Percentiles rank a stretch among this genome's conserved stretches.
These are phyloP conservation scores for Drosophila multiciliata DNA, from an alignment of 2,888 invertebrate species.

Conservation along the genomic window DNA sequence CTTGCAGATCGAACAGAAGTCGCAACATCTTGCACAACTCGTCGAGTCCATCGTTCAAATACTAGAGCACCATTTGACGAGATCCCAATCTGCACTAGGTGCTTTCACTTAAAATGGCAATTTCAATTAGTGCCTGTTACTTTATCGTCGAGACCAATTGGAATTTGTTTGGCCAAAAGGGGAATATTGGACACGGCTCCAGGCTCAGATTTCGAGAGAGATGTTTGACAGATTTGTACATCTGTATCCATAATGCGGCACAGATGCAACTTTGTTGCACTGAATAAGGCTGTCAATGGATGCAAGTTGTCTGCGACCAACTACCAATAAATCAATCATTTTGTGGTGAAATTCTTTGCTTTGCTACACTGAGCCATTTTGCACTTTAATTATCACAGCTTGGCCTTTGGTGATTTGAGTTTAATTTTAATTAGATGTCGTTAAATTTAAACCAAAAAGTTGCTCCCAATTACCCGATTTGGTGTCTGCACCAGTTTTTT, in stretches of 20 bases:
- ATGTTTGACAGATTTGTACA: conserved; percentile 44
- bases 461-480: conserved; percentile 62
- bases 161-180: conserved; percentile 42
- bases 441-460: conserved; percentile 70
- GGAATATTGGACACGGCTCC: conserved; percentile 28
- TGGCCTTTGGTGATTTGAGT: conserved; percentile 59
- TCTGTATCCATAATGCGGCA: conserved; percentile 42
- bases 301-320: conserved; percentile 34
- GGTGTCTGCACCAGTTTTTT: conserved; percentile 23
- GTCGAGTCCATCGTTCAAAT: conserved; percentile 31
- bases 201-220: conserved; percentile 42
- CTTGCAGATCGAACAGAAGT: conserved; percentile 37
- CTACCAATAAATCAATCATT: conserved; percentile 76
- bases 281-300: conserved; percentile 45
- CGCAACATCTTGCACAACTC: conserved; percentile 39
- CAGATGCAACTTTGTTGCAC: conserved; percentile 23
- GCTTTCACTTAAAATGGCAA: conserved; percentile 76
- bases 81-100: conserved; percentile 44
- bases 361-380: conserved; percentile 60
- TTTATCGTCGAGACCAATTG: conserved; percentile 44
- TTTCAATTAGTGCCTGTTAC: conserved; percentile 78
- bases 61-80: conserved; percentile 57
- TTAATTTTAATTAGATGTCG: conserved; percentile 77
- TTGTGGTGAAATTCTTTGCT: conserved; percentile 53
- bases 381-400: conserved; percentile 79